Evolutionary conservation across 2,113 vertebrate genomes (phyloP).

Genomic region (Nesoenas mayeri): DNA sequence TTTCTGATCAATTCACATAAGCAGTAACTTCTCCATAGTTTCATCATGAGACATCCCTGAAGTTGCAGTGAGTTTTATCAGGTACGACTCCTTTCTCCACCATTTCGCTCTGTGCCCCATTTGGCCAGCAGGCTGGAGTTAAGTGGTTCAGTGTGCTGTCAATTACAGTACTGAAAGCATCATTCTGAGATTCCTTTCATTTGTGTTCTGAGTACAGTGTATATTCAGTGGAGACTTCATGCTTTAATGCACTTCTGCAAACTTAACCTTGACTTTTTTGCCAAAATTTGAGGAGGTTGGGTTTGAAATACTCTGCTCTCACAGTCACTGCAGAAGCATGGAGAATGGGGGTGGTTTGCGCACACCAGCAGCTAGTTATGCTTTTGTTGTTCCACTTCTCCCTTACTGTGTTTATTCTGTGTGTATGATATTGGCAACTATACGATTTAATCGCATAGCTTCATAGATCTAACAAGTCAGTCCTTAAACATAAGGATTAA

Average conservation of each 20-base stretch:
- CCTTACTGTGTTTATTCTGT: background rate
- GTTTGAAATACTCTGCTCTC: background rate
- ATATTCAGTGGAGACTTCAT: background rate
- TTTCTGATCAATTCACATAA: background rate
- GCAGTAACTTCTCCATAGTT: conserved; percentile 41
- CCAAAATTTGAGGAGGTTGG: background rate
- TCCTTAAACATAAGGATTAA: background rate
- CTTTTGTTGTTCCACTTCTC: background rate
- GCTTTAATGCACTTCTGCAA: background rate
- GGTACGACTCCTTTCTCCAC: background rate
- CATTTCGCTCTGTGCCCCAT: background rate
- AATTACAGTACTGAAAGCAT: background rate
- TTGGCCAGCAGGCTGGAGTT: background rate
- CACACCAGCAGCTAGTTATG: background rate
- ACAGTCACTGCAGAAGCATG: background rate
- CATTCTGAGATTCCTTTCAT: background rate
- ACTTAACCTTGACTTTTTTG: background rate
- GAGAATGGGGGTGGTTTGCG: background rate
- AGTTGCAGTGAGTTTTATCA: conserved; percentile 21
- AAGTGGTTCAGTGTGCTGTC: background rate
- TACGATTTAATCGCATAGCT: background rate
- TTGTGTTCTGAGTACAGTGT: background rate
- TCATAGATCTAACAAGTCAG: background rate
- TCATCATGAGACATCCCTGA: conserved; percentile 11
- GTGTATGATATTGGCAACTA: background rate